Percentiles rank a stretch among this genome's conserved stretches.
phyloP scores from a whole-genome alignment of 2,888 invertebrate species.

The Exocentrus adspersus region DNA sequence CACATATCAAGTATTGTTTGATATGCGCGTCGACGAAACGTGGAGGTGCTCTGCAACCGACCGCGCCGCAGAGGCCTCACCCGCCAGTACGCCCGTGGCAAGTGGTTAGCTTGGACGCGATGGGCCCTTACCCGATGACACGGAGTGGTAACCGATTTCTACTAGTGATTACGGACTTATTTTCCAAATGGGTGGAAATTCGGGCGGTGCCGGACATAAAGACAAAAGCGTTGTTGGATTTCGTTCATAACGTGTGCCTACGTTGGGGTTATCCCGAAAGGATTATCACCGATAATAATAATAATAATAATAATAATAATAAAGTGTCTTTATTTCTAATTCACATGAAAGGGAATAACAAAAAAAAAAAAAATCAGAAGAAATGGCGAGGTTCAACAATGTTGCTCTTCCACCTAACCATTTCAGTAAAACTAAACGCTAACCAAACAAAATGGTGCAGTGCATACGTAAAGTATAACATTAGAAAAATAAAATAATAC shows the following conservation, averaged over 20 bases:
- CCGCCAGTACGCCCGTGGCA: slow-evolving; percentile 14
- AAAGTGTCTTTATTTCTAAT: no score
- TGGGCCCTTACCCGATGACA: slow-evolving; percentile 27
- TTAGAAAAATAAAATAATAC: no score
- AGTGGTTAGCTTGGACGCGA: slow-evolving; percentile 3
- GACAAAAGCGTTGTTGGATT: not conserved
- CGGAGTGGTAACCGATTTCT: slow-evolving; percentile 14
- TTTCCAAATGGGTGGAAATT: slow-evolving; percentile 24
- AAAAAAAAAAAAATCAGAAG: no score
- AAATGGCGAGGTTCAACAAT: no score
- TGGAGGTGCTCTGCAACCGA: not conserved
- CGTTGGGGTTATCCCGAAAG: slow-evolving; percentile 23
- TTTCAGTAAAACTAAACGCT: no score
- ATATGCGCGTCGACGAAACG: not conserved
- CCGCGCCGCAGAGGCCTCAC: slow-evolving; percentile 4
- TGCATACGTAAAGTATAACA: no score
- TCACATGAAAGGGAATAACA: no score
- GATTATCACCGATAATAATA: no score
- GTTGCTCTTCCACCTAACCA: no score
- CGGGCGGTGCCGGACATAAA: not conserved
- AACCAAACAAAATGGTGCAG: no score
- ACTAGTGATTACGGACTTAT: slow-evolving; percentile 11
- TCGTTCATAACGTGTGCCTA: not conserved
- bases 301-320: no score
- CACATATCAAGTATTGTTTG: slow-evolving; percentile 10